These are phyloP conservation scores for Trachelus tabidus DNA, from an alignment of 2,888 invertebrate genomes.

Conservation along the genomic window DNA sequence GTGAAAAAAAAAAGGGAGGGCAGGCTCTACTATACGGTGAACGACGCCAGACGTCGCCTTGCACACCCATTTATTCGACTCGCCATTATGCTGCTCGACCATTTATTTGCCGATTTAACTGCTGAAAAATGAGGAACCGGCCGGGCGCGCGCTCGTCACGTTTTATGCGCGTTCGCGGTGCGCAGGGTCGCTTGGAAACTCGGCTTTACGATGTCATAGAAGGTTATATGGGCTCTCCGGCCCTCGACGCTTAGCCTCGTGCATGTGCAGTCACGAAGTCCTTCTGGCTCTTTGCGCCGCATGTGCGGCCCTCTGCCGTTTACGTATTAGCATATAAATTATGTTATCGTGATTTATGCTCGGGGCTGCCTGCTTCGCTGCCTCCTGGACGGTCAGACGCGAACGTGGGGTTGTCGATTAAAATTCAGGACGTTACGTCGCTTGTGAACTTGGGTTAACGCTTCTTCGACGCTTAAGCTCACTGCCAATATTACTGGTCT, in stretches of 20 bases:
- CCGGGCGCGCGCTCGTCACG: conserved; percentile 9
- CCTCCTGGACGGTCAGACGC: conserved; percentile 18
- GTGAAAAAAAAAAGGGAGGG: neutral
- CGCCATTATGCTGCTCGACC: neutral
- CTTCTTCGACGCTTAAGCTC: neutral
- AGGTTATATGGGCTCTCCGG: conserved; percentile 13
- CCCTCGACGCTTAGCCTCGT: conserved; percentile 7
- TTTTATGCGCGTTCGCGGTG: conserved; percentile 21
- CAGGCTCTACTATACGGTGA: neutral
- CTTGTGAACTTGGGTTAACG: neutral
- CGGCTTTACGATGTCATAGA: conserved; percentile 37
- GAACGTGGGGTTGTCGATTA: conserved; percentile 45
- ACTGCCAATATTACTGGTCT: neutral
- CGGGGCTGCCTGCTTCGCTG: conserved; percentile 22
- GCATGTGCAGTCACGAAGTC: conserved; percentile 14
- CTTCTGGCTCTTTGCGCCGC: neutral
- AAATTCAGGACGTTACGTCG: conserved; percentile 34
- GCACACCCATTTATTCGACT: neutral
- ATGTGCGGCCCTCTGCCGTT: conserved; percentile 10
- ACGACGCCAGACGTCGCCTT: conserved; percentile 28
- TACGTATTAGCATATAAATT: conserved; percentile 63
- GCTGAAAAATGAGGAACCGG: conserved; percentile 21
- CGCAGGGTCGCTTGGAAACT: conserved; percentile 32
- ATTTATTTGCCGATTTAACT: conserved; percentile 41
- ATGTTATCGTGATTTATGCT: conserved; percentile 63